phyloP scores from a whole-genome alignment of 1,140 invertebrate genomes.

The Vanessa tameamea region DNA sequence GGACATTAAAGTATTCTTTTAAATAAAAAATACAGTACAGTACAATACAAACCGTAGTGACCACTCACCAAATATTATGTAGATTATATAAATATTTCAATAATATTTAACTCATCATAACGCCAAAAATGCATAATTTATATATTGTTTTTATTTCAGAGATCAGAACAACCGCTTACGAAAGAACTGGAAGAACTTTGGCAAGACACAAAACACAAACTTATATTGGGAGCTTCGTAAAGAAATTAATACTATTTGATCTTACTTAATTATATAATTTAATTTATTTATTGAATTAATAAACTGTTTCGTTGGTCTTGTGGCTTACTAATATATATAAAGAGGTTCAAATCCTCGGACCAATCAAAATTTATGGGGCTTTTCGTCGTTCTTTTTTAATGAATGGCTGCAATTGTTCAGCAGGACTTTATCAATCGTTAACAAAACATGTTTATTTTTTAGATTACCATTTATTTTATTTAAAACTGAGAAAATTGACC shows the following conservation, averaged over 20 bases:
- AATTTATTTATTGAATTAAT: no score
- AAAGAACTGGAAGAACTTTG: slow-evolving; percentile 63
- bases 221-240: slow-evolving; percentile 73
- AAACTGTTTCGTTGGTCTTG: no score
- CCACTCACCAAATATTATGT: no score
- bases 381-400: no score
- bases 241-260: slow-evolving; percentile 26
- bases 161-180: slow-evolving; percentile 68
- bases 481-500: slow-evolving; percentile 69
- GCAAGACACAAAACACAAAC: slow-evolving; percentile 70
- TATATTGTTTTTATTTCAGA: slow-evolving; percentile 43
- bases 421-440: not conserved
- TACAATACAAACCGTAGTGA: no score
- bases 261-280: no score
- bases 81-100: no score
- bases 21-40: no score
- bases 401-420: no score
- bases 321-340: not conserved
- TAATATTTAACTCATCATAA: no score
- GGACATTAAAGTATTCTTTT: no score
- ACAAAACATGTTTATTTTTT: slow-evolving; percentile 32
- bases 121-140: not conserved
- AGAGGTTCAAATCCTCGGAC: not conserved
- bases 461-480: slow-evolving; percentile 74
- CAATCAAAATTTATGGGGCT: no score